phyloP scores from a whole-genome alignment of 2,888 invertebrate genomes.

The Chesias legatella region DNA sequence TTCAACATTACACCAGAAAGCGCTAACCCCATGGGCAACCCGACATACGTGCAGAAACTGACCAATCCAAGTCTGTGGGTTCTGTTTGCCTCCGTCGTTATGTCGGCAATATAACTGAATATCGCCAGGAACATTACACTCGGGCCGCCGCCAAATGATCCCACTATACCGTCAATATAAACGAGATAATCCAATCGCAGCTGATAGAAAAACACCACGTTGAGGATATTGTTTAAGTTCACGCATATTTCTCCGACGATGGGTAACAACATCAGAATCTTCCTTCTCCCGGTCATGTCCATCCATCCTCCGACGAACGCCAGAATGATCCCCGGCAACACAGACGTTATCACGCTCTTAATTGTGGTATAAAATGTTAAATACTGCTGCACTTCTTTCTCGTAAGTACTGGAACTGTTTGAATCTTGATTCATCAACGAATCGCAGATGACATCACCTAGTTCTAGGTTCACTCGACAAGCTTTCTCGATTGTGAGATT shows the following conservation, averaged over 20 bases:
- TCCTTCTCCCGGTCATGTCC: slow-evolving; percentile 80
- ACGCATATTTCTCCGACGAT: slow-evolving; percentile 86
- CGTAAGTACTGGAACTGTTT: slow-evolving; percentile 50
- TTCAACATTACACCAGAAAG: slow-evolving; percentile 36
- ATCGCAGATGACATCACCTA: slow-evolving; percentile 83
- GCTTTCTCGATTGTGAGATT: slow-evolving; percentile 89
- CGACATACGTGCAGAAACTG: slow-evolving; percentile 36
- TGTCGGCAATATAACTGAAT: slow-evolving; percentile 36
- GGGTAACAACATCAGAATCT: slow-evolving; percentile 86
- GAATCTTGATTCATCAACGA: slow-evolving; percentile 83
- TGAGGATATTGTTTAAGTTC: slow-evolving; percentile 84
- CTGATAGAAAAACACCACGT: slow-evolving; percentile 85
- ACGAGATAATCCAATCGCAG: slow-evolving; percentile 83
- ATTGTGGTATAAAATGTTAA: slow-evolving; percentile 86
- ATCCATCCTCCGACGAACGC: slow-evolving; percentile 87
- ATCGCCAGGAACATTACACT: slow-evolving; percentile 30
- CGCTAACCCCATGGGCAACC: slow-evolving; percentile 36
- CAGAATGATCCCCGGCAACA: slow-evolving; percentile 85
- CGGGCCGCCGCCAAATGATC: slow-evolving; percentile 34
- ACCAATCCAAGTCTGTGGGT: slow-evolving; percentile 39
- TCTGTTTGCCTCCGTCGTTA: slow-evolving; percentile 34
- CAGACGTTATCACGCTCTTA: slow-evolving; percentile 87
- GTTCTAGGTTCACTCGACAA: slow-evolving; percentile 86
- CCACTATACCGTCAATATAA: slow-evolving; percentile 33
- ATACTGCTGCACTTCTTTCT: slow-evolving; percentile 80